phyloP scores from a whole-genome alignment of 1,140 invertebrate genomes.

The Arctopsyche grandis region DNA sequence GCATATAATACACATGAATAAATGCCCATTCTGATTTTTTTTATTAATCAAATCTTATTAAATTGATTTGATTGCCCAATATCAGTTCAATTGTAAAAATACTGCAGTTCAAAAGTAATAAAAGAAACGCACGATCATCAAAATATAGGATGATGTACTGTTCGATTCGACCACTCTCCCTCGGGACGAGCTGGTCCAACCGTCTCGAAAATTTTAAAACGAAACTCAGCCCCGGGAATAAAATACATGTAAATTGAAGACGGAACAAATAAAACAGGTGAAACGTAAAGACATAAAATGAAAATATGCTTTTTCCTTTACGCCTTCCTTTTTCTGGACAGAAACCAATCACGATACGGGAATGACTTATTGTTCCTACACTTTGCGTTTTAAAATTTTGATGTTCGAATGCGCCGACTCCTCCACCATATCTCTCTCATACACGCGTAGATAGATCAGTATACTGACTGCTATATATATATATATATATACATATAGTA shows the following conservation, averaged over 20 bases:
- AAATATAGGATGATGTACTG: neutral
- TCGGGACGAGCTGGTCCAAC: neutral
- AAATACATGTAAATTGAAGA: conserved; percentile 47
- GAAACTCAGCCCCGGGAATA: conserved; percentile 45
- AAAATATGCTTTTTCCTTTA: conserved; percentile 43
- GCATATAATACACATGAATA: no score
- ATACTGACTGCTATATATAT: neutral
- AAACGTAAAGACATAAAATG: conserved; percentile 46
- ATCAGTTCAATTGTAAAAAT: no score
- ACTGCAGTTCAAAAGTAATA: no score
- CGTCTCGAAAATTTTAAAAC: conserved; percentile 42
- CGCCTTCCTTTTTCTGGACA: conserved; percentile 38
- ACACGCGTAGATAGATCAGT: neutral
- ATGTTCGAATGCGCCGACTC: neutral
- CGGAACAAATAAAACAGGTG: conserved; percentile 43
- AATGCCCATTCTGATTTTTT: no score
- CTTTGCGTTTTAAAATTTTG: conserved; percentile 16
- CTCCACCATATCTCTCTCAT: neutral
- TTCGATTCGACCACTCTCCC: conserved; percentile 3
- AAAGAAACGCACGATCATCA: no score
- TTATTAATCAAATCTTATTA: no score
- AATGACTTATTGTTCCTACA: conserved; percentile 42
- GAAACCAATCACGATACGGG: conserved; percentile 44
- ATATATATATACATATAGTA: neutral
- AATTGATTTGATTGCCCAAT: no score